A percentile compares a stretch with the other conserved stretches of the same genome.
phyloP scores from a whole-genome alignment of 2,888 invertebrate genomes.

The Dicranocentrus wangi region DNA sequence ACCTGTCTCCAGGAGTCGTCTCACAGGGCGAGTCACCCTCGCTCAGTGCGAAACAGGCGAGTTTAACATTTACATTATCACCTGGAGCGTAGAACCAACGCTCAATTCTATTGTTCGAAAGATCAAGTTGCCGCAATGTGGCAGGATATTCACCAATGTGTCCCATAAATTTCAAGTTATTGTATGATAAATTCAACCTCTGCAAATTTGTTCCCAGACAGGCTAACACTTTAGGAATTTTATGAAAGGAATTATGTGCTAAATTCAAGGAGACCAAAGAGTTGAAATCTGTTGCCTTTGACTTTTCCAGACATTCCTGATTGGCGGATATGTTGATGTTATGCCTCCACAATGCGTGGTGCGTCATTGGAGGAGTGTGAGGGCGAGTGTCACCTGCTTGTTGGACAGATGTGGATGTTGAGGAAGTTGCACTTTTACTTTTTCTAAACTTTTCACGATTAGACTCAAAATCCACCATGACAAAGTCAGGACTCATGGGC shows the following conservation, averaged over 20 bases:
- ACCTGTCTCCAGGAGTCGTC: conserved; percentile 75
- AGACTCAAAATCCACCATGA: conserved; percentile 71
- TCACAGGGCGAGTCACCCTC: conserved; percentile 80
- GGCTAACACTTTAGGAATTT: conserved; percentile 89
- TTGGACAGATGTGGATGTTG: conserved; percentile 23
- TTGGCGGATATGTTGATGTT: conserved; percentile 68
- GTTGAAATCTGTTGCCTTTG: conserved; percentile 55
- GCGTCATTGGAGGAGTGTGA: conserved; percentile 60
- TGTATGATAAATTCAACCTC: conserved; percentile 92
- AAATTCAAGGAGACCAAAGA: conserved; percentile 80
- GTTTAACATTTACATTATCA: conserved; percentile 64
- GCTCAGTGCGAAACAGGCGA: conserved; percentile 77
- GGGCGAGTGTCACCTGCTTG: conserved; percentile 44
- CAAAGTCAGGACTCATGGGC: conserved; percentile 72
- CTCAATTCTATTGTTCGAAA: conserved; percentile 92
- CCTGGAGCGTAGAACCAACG: conserved; percentile 79
- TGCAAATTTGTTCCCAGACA: conserved; percentile 92
- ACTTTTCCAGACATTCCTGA: conserved; percentile 67
- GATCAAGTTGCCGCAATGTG: conserved; percentile 90
- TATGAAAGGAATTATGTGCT: conserved; percentile 91
- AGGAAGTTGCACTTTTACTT: not conserved
- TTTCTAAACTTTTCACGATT: conserved; percentile 68
- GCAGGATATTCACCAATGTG: conserved; percentile 92
- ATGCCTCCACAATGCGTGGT: conserved; percentile 71
- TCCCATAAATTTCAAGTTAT: conserved; percentile 83